These are phyloP conservation scores for Phorcus lineatus DNA, from an alignment of 2,888 invertebrate species.

Conservation along the genomic window DNA sequence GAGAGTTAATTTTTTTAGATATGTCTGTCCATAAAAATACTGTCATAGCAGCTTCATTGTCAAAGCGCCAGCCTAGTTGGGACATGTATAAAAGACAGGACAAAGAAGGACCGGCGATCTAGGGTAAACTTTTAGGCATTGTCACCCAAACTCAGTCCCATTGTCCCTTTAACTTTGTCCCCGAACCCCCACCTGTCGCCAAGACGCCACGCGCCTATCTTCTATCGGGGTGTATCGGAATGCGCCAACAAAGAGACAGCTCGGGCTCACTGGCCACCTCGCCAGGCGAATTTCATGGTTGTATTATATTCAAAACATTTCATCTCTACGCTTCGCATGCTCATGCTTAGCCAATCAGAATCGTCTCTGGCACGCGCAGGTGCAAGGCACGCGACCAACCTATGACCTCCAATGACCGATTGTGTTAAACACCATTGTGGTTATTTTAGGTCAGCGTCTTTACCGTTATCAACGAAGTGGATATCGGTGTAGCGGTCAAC, in stretches of 20 bases:
- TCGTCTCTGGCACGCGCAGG: neutral
- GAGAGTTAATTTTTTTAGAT: too few relatives aligned
- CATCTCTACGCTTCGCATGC: neutral
- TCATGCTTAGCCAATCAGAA: neutral
- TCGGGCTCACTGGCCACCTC: neutral
- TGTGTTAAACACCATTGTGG: neutral
- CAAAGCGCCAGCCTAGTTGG: too few relatives aligned
- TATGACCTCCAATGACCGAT: neutral
- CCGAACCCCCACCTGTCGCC: neutral
- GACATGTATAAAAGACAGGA: too few relatives aligned
- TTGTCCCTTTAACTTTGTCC: neutral
- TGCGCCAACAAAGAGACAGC: neutral
- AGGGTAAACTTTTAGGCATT: neutral
- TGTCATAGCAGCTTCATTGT: too few relatives aligned
- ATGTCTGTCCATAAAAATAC: too few relatives aligned
- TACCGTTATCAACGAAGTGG: too few relatives aligned
- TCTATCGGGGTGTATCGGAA: neutral
- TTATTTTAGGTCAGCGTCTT: too few relatives aligned
- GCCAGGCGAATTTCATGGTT: neutral
- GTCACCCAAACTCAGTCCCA: neutral
- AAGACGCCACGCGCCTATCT: constrained; percentile 5
- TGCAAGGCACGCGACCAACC: neutral
- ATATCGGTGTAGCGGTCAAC: too few relatives aligned
- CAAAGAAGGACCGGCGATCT: neutral
- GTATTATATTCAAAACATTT: neutral